Conservation (phyloP, 2,797 vertebrate species). For the Sardinella longiceps region DNA sequence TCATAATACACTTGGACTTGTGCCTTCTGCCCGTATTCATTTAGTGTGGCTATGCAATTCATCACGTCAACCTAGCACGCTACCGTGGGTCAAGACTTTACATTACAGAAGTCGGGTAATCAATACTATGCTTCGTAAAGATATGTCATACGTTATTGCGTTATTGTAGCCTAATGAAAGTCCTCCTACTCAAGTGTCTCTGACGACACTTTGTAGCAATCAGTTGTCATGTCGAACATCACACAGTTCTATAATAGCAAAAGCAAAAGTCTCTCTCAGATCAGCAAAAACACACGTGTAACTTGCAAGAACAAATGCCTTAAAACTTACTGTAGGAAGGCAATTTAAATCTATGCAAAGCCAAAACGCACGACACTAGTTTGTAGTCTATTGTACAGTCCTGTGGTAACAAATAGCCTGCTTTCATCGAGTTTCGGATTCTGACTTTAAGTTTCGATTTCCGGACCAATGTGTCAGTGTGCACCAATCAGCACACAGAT, state of each 20-base stretch:
- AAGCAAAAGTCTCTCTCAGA: background rate
- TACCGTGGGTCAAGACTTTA: background rate
- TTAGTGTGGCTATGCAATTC: constrained; percentile 60
- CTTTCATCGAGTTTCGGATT: background rate
- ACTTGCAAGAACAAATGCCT: background rate
- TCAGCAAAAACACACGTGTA: background rate
- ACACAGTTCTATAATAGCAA: background rate
- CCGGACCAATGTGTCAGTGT: background rate
- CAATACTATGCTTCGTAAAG: background rate
- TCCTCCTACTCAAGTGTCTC: no score
- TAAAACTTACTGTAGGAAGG: background rate
- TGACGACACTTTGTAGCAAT: no score
- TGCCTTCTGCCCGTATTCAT: constrained; percentile 55
- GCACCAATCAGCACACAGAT: background rate
- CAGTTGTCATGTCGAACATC: background rate
- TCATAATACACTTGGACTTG: constrained; percentile 40
- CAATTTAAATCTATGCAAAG: background rate
- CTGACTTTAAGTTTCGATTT: background rate
- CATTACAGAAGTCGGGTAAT: background rate
- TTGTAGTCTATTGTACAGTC: background rate
- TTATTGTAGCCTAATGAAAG: no score
- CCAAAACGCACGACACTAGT: background rate
- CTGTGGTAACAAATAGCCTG: background rate
- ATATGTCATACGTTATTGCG: no score
- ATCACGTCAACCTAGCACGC: background rate